Base-by-base conservation (phyloP, 2,797 vertebrate species). In the Bothrops alternatus region DNA sequence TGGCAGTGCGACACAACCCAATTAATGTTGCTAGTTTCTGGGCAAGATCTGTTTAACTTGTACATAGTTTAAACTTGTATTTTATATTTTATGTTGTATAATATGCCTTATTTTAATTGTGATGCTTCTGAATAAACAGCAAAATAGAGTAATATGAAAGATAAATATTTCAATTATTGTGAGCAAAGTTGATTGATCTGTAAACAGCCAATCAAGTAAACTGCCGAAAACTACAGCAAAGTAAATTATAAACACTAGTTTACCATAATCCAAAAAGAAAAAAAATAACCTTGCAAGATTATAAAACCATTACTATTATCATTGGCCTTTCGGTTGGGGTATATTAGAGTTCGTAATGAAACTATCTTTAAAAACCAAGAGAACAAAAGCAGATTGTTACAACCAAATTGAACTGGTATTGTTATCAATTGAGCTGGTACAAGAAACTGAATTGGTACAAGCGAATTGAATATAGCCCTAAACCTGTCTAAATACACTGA, bases 221-320 rank as follows among this genome's bases (percentile, higher is more conserved):
- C 57, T 93, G 50, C 23, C 92, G 57, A 69, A 96, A 96, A 4
- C 10, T 61, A 87, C 11, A 50, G 89, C 50, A 91, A 0, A 0
- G 55, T 91, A 73, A 4, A 94, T 95, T 93, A 57, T 89, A 94
- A 96, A 96, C 95, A 96, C 93, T 92, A 96, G 37, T 60, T 96
- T 1, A 18, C 86, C 32, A 92, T 92, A 92, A 92, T 93, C 88
- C 92, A 95, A 95, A 82, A 88, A 69, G 82, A 95, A 93, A 94
- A 94, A 58, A 94, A 95, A 94, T 25, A 58, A 58, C 91, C 78
- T 18, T 95, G 89, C 13, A 0, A 95, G 86, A 95, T 93, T 92
- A 94, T 93, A 94, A 93, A 42, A 87, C 61, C 69, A 28, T 14
- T 86, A 90, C 28, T 94, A 82, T 73, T 89, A 37, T 78, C 11